Evolutionary conservation across 2,797 vertebrate species (phyloP), one percentile per base, ranked within the genome.

Genomic region (Tolypeutes matacus): DNA sequence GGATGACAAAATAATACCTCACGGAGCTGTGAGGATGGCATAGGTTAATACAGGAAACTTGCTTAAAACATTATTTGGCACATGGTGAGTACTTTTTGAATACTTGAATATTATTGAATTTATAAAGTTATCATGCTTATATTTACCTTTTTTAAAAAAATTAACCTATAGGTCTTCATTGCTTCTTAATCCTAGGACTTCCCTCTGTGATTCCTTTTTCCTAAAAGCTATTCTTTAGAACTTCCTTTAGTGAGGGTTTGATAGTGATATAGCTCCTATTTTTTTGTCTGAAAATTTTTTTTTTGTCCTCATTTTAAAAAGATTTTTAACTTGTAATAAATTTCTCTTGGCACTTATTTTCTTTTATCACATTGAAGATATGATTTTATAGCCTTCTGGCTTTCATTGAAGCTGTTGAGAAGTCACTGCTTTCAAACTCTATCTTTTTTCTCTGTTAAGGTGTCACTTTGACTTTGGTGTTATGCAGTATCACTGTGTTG

Each of bases 211-310:
- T 65, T 10, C 65, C 15, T 73, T 73, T 83, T 51, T 27, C 11
- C 76, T 42, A 25, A 86, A 51, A 73, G 39, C 7, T 14, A 20
- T 94, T 86, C 76, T 53, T 83, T 34, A 78, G 10, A 86, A 49
- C 77, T 82, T 46, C 78, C 18, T 36, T 73, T 53, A 89, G 20
- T 29, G 34, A 78, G 56, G 14, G 2, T 31, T 81, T 86, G 34
- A 78, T 67, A 67, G 31, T 39, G 1, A 17, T 18, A 77, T 23
- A 34, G 18, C 10, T 64, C 7, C 36, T 7, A 56, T 77, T 72
- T 80, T 49, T 92, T 27, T 86, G 7, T 77, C 39, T 83, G 29
- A 86, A 92, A 86, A 29, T 34, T 89, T 65, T 86, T 60, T 86
- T 82, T 82, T 72, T 92, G 20, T 49, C 20, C 17, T 56, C 20